phyloP scores from a whole-genome alignment of 2,113 vertebrate genomes.

The Sinosuthora webbiana region DNA sequence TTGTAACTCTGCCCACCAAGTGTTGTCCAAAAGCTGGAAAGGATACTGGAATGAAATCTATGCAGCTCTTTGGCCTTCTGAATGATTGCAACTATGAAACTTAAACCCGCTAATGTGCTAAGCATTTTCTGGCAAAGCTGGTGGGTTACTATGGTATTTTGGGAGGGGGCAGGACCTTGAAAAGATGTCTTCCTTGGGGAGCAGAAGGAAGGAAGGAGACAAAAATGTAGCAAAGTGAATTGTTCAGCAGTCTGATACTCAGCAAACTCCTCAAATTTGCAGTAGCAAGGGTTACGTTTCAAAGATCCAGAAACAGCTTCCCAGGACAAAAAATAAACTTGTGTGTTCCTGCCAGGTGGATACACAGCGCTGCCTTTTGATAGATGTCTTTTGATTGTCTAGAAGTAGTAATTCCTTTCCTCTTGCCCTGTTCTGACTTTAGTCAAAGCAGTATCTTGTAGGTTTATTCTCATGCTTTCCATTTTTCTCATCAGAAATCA shows the following conservation, averaged over 20 bases:
- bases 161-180: constrained; percentile 46
- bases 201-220: constrained; percentile 8
- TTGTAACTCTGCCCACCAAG: constrained; percentile 50
- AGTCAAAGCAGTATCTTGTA: not conserved
- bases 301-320: constrained; percentile 20
- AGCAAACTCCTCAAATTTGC: constrained; percentile 10
- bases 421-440: not conserved
- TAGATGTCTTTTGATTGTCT: constrained; percentile 24
- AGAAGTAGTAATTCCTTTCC: not conserved
- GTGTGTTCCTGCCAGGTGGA: constrained; percentile 29
- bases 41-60: constrained; percentile 66
- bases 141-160: constrained; percentile 52
- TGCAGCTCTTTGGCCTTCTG: constrained; percentile 59
- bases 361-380: not conserved
- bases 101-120: constrained; percentile 75
- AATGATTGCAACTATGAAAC: constrained; percentile 35
- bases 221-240: constrained; percentile 26
- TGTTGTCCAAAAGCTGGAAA: constrained; percentile 71
- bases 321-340: constrained; percentile 41
- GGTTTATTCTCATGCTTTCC: not conserved
- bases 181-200: constrained; percentile 8
- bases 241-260: not conserved
- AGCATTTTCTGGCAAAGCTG: constrained; percentile 70
- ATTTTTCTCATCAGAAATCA: not conserved
- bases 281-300: not conserved